A percentile compares a stretch with the other conserved stretches of the same genome.
Evolutionary conservation across 2,888 invertebrate species (phyloP).

Genomic region (Platerodrilus igneus): DNA sequence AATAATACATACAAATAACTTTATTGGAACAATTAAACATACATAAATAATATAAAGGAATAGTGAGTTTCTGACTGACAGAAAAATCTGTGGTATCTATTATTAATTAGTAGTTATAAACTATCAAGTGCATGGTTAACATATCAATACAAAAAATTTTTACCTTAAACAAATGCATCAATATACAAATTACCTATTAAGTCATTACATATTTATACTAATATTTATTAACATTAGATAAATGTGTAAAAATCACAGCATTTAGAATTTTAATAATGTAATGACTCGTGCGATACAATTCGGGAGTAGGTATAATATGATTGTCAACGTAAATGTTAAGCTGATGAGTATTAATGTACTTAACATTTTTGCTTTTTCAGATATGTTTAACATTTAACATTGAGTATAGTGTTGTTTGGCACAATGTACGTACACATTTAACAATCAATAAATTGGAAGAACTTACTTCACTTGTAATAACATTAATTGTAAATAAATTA

Average conservation of each 20-base stretch:
- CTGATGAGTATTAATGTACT: slow-evolving; percentile 8
- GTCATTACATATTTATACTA: slow-evolving; percentile 11
- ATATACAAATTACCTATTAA: too few relatives aligned
- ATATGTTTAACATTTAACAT: slow-evolving; percentile 16
- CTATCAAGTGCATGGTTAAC: too few relatives aligned
- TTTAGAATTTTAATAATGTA: slow-evolving; percentile 13
- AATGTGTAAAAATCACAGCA: slow-evolving; percentile 21
- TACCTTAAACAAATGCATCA: too few relatives aligned
- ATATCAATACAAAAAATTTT: too few relatives aligned
- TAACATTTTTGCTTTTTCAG: slow-evolving; percentile 10
- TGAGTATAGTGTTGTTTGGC: slow-evolving; percentile 16
- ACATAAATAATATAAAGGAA: too few relatives aligned
- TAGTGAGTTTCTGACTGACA: too few relatives aligned
- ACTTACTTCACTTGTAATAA: too few relatives aligned
- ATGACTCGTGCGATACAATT: slow-evolving; percentile 14
- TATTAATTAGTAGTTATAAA: too few relatives aligned
- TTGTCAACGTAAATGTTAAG: slow-evolving; percentile 11
- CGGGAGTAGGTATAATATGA: slow-evolving; percentile 8
- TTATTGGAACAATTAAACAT: too few relatives aligned
- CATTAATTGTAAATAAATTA: too few relatives aligned
- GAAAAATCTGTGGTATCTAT: too few relatives aligned
- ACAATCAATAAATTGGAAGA: slow-evolving; percentile 14
- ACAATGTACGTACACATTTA: slow-evolving; percentile 14
- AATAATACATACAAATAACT: too few relatives aligned
- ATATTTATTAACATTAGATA: slow-evolving; percentile 9